Conservation (phyloP, 2,113 vertebrate genomes). For the Podilymbus podiceps region DNA sequence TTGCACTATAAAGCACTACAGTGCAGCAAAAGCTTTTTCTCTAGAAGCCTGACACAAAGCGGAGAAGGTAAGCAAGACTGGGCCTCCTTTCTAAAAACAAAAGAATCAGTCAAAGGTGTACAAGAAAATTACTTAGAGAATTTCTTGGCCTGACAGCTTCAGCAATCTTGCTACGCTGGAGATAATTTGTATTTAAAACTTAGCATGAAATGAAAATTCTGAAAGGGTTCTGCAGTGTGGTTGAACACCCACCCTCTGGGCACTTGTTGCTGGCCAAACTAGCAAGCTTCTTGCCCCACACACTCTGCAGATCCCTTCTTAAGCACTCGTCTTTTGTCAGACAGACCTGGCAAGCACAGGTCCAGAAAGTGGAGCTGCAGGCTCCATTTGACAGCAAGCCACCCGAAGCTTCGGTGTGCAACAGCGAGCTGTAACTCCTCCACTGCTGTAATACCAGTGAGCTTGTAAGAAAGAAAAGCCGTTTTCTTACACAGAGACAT, state of each 20-base stretch:
- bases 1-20: background rate
- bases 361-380: background rate
- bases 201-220: background rate
- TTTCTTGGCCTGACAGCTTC: background rate
- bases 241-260: background rate
- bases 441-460: background rate
- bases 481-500: background rate
- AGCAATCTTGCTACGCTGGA: background rate
- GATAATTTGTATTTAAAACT: background rate
- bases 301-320: background rate
- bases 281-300: background rate
- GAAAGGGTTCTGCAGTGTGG: background rate
- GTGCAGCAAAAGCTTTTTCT: background rate
- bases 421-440: background rate
- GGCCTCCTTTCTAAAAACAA: background rate
- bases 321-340: background rate
- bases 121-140: background rate
- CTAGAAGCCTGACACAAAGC: background rate
- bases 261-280: background rate
- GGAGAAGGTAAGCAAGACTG: background rate
- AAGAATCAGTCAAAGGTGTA: background rate
- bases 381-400: background rate
- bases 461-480: background rate
- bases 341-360: background rate
- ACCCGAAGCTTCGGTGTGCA: background rate